Percentiles rank a stretch among this genome's conserved stretches.
phyloP scores from a whole-genome alignment of 2,888 invertebrate species.

The Cotesia congregata region DNA sequence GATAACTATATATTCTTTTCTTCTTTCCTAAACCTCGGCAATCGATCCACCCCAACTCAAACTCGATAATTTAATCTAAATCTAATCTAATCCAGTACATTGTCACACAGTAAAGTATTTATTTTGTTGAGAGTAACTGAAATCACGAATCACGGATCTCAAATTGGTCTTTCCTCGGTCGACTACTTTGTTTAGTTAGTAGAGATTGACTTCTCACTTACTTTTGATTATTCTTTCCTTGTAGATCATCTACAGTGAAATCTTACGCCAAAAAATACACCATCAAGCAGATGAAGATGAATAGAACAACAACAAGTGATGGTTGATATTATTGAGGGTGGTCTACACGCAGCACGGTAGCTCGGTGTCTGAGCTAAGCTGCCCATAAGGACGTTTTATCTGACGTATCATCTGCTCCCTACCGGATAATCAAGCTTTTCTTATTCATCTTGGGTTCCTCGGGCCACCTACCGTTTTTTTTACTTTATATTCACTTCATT shows the following conservation, averaged over 20 bases:
- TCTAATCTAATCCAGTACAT: not conserved
- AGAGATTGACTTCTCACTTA: not conserved
- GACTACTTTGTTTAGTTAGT: too few species aligned
- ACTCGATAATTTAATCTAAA: not conserved
- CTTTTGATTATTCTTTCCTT: not conserved
- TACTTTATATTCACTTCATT: not conserved
- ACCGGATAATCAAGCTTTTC: conserved; percentile 45
- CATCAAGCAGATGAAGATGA: conserved; percentile 21
- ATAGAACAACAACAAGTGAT: conserved; percentile 49
- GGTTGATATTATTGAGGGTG: conserved; percentile 63
- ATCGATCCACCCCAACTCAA: not conserved
- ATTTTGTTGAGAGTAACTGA: conserved; percentile 16
- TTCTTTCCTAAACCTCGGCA: not conserved
- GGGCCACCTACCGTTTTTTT: conserved; percentile 37
- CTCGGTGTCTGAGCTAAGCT: conserved; percentile 62
- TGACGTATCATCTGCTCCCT: conserved; percentile 57
- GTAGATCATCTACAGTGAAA: not conserved
- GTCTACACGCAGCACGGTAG: conserved; percentile 67
- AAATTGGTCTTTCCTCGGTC: too few species aligned
- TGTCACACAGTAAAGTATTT: not conserved
- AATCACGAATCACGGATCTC: too few species aligned
- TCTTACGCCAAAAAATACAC: not conserved
- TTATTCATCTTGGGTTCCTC: not conserved
- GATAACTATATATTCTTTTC: not conserved
- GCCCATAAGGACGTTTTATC: conserved; percentile 64